Percentiles rank a stretch among this genome's conserved stretches.
phyloP scores from a whole-genome alignment of 2,797 vertebrate species.

The Anisognathus igniventris region DNA sequence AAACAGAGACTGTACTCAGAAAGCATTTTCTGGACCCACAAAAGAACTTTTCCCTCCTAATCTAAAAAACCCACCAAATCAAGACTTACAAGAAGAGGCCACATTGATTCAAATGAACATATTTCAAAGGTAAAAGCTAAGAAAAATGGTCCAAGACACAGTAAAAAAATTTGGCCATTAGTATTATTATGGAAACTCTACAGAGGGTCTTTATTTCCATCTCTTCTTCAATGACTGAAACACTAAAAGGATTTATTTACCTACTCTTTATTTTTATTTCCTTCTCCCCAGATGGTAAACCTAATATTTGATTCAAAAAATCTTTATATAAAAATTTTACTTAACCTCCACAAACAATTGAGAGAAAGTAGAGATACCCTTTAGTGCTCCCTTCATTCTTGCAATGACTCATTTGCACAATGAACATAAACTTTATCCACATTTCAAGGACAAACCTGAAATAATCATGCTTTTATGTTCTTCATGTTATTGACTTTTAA shows the following conservation, averaged over 20 bases:
- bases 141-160: not conserved
- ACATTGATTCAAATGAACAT: not conserved
- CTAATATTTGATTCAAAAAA: not conserved
- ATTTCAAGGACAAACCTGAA: slow-evolving; percentile 48
- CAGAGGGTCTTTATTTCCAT: not conserved
- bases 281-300: not conserved
- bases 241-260: not conserved
- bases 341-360: not conserved
- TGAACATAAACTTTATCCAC: slow-evolving; percentile 4
- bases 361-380: not conserved
- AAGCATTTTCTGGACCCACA: not conserved
- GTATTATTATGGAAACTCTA: not conserved
- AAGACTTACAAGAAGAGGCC: not conserved
- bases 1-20: not conserved
- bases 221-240: not conserved
- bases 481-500: slow-evolving; percentile 31
- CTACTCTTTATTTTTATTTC: not conserved
- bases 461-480: not conserved
- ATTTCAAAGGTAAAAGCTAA: not conserved
- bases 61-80: not conserved
- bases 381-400: not conserved
- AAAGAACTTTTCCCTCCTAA: not conserved
- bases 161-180: not conserved
- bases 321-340: not conserved
- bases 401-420: not conserved